Conservation (phyloP, 2,797 vertebrate species). For the Falco cherrug region DNA sequence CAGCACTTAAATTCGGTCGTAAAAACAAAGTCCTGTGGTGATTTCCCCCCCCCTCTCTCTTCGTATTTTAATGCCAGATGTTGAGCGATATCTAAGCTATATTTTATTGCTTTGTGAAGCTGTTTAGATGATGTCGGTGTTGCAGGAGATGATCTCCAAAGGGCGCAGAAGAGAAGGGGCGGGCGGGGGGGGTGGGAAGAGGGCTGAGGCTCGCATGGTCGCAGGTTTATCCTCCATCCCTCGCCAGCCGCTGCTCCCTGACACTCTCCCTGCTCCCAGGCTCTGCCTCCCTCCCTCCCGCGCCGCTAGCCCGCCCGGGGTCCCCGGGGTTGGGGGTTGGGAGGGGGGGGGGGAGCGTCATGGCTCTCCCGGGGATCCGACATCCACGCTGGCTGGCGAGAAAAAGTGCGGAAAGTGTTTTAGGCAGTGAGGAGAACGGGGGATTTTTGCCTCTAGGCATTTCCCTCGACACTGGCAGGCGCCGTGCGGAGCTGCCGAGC, state of each 20-base stretch:
- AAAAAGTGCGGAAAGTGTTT: slow-evolving; percentile 26
- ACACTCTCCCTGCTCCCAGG: not conserved
- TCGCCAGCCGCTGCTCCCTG: not conserved
- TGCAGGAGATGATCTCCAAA: slow-evolving; percentile 42
- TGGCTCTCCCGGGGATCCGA: not conserved
- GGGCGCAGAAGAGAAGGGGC: not conserved
- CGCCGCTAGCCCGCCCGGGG: not conserved
- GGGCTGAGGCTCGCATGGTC: not conserved
- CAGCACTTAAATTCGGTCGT: slow-evolving; percentile 75
- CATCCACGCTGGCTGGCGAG: not conserved
- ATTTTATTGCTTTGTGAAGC: slow-evolving; percentile 45
- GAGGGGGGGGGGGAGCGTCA: not conserved
- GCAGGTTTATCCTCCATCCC: slow-evolving; percentile 28
- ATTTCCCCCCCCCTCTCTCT: not conserved
- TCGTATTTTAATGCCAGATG: slow-evolving; percentile 71
- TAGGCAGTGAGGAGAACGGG: not conserved
- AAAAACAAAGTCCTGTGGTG: slow-evolving; percentile 73
- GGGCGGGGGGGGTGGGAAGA: not conserved
- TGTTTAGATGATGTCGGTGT: slow-evolving; percentile 37
- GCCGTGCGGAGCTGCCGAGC: not conserved
- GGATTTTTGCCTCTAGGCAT: not conserved
- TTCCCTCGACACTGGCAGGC: not conserved
- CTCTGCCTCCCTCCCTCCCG: not conserved
- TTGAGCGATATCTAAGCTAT: slow-evolving; percentile 51
- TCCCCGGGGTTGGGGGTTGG: not conserved